Conservation (phyloP, 2,888 invertebrate species). For the Metopia argyrocephala region DNA sequence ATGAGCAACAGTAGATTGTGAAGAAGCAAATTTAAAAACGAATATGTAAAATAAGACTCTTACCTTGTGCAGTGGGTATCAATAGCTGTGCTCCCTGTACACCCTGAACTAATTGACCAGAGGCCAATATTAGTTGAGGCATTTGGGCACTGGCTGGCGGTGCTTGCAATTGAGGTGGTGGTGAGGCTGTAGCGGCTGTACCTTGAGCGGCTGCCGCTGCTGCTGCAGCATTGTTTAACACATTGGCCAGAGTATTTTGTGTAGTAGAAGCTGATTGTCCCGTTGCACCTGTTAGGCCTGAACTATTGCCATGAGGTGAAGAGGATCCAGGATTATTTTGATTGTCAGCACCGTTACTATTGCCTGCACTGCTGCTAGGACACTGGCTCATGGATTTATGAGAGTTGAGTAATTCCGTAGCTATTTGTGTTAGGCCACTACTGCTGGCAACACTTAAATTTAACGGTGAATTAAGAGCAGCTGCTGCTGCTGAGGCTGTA, state of each 20-base stretch:
- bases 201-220: conserved; percentile 69
- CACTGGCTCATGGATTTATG: conserved; percentile 69
- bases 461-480: conserved; percentile 88
- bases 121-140: conserved; percentile 94
- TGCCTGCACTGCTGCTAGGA: conserved; percentile 53
- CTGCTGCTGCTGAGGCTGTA: conserved; percentile 77
- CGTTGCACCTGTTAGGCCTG: conserved; percentile 39
- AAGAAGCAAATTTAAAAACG: background rate
- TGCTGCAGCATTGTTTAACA: conserved; percentile 69
- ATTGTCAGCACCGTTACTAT: conserved; percentile 56
- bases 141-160: conserved; percentile 80
- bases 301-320: conserved; percentile 54
- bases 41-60: background rate
- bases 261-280: conserved; percentile 62
- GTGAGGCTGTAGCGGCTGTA: conserved; percentile 76
- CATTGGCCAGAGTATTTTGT: conserved; percentile 73
- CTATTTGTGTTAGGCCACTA: conserved; percentile 52
- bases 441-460: conserved; percentile 87
- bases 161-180: conserved; percentile 76
- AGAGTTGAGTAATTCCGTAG: conserved; percentile 50
- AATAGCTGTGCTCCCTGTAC: conserved; percentile 96
- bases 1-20: background rate
- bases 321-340: conserved; percentile 51
- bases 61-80: conserved; percentile 96
- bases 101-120: conserved; percentile 94